Conservation (phyloP, 1,140 invertebrate genomes). For the Aphis gossypii region DNA sequence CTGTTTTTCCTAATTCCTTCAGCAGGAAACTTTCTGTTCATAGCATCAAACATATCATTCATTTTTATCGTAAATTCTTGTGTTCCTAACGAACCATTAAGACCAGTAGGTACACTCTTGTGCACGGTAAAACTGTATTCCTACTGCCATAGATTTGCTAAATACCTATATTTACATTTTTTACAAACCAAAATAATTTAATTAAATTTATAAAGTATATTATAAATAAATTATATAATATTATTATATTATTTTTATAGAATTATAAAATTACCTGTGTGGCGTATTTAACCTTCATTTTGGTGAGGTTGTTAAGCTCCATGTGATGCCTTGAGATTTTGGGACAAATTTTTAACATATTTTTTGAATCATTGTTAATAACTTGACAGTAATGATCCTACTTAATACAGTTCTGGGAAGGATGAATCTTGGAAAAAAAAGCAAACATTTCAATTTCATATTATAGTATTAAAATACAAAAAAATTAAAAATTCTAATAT, state of each 20-base stretch:
- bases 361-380: background rate
- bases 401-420: background rate
- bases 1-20: background rate
- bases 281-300: background rate
- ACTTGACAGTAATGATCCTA: background rate
- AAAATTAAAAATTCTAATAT: too few species aligned
- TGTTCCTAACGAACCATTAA: background rate
- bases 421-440: background rate
- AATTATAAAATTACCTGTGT: slow-evolving; percentile 11
- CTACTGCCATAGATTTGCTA: slow-evolving; percentile 4
- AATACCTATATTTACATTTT: background rate
- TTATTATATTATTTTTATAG: too few species aligned
- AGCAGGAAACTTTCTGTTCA: background rate
- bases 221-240: too few species aligned
- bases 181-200: background rate
- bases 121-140: background rate
- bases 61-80: background rate
- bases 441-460: background rate
- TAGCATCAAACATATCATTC: background rate
- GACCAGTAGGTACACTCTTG: background rate
- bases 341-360: background rate
- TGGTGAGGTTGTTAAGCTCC: background rate
- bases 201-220: too few species aligned
- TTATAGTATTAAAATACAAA: too few species aligned
- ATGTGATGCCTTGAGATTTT: background rate